Percentiles rank a stretch among this genome's conserved stretches.
Conservation (phyloP, 2,113 vertebrate species). For the Hydrochoerus hydrochaeris region DNA sequence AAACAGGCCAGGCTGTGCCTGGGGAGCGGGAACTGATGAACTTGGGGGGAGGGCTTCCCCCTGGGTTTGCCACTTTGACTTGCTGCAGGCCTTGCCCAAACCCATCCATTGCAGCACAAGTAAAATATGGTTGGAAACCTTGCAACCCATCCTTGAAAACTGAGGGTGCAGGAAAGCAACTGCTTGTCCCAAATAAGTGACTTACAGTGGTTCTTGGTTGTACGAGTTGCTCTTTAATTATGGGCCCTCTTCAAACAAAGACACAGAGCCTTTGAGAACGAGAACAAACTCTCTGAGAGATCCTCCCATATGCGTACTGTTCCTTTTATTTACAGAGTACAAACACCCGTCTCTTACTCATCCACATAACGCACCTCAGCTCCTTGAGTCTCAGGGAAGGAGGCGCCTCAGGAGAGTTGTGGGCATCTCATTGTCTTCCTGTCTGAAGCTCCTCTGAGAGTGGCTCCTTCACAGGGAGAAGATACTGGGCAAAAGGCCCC, state of each 20-base stretch:
- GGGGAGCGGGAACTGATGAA: background rate
- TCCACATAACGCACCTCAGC: slow-evolving; percentile 54
- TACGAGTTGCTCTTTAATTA: background rate
- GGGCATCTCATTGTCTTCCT: background rate
- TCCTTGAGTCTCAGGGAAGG: background rate
- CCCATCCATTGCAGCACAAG: slow-evolving; percentile 26
- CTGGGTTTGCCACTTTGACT: background rate
- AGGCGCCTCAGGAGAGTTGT: background rate
- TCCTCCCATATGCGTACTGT: background rate
- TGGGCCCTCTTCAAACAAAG: slow-evolving; percentile 37
- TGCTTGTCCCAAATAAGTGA: background rate
- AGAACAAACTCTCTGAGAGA: background rate
- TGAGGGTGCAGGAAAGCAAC: background rate
- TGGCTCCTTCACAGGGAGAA: background rate
- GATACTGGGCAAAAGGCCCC: background rate
- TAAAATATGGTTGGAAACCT: background rate
- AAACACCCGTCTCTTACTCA: slow-evolving; percentile 51
- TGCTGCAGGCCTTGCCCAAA: slow-evolving; percentile 9
- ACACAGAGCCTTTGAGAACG: slow-evolving; percentile 52
- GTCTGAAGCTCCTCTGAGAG: background rate
- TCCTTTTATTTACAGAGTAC: slow-evolving; percentile 47
- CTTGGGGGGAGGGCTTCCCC: background rate
- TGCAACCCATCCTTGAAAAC: background rate
- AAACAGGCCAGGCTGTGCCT: background rate
- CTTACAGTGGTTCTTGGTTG: background rate